phyloP scores from a whole-genome alignment of 2,113 vertebrate species.

The Tetrao urogallus region DNA sequence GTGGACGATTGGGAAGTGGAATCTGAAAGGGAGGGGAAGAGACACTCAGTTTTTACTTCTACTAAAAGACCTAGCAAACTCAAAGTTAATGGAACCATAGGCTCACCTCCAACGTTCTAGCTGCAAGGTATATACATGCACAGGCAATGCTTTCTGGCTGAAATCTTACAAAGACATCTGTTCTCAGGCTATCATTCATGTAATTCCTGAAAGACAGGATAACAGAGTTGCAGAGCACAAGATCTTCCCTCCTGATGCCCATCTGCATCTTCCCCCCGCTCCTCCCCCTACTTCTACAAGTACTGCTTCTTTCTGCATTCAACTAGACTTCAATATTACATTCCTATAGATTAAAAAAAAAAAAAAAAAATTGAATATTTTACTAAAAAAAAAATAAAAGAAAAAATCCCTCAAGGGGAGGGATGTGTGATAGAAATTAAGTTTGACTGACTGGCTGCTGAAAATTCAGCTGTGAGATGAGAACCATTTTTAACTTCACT shows the following conservation, averaged over 20 bases:
- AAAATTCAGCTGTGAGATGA: conserved; percentile 73
- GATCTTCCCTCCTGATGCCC: not conserved
- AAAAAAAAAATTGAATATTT: not conserved
- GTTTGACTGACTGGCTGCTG: conserved; percentile 70
- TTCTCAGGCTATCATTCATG: conserved; percentile 90
- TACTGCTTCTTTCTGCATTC: conserved; percentile 46
- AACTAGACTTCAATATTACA: conserved; percentile 36
- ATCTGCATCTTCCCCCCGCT: not conserved
- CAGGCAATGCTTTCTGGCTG: conserved; percentile 88
- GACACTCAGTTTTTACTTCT: not conserved
- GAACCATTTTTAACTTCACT: conserved; percentile 85
- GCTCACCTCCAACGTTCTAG: conserved; percentile 84
- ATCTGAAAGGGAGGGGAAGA: conserved; percentile 75
- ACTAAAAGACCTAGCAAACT: not conserved
- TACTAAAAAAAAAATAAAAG: not conserved
- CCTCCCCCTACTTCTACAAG: not conserved
- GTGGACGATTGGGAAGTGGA: conserved; percentile 84
- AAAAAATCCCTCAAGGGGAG: conserved; percentile 33
- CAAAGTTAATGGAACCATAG: fast-evolving
- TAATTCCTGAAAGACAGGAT: conserved; percentile 83
- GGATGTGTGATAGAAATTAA: conserved; percentile 14
- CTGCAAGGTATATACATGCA: conserved; percentile 87
- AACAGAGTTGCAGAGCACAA: not conserved
- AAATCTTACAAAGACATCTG: conserved; percentile 87
- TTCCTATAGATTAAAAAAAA: conserved; percentile 44